Conservation (phyloP, 1,140 invertebrate species). For the Penaeus japonicus region DNA sequence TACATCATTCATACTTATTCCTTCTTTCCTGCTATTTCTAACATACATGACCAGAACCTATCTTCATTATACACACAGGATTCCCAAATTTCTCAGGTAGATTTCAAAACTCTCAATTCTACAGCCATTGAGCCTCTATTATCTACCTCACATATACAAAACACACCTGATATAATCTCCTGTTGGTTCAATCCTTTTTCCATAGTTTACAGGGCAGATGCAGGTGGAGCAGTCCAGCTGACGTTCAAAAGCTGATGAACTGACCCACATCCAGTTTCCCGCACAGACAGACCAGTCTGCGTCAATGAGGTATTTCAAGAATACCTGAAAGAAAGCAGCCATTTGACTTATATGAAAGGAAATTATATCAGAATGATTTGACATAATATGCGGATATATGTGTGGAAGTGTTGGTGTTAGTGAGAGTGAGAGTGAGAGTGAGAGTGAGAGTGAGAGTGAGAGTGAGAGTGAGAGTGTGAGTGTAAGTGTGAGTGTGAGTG, state of each 20-base stretch:
- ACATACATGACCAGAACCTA: no score
- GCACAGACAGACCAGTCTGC: conserved; percentile 79
- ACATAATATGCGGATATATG: no score
- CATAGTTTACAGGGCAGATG: conserved; percentile 74
- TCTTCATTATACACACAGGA: no score
- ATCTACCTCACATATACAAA: background rate
- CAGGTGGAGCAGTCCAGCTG: conserved; percentile 72
- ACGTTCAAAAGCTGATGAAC: conserved; percentile 76
- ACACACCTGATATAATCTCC: conserved; percentile 74
- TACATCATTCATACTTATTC: no score
- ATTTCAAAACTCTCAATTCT: background rate
- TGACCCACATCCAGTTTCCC: conserved; percentile 85
- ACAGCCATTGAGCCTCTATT: background rate
- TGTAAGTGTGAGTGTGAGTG: no score
- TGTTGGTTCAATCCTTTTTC: conserved; percentile 74
- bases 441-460: no score
- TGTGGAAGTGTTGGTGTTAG: no score
- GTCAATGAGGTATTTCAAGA: conserved; percentile 72
- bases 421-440: no score
- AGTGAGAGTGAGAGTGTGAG: no score
- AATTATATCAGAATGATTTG: no score
- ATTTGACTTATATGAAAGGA: no score
- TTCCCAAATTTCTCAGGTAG: background rate
- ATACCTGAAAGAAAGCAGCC: conserved; percentile 60
- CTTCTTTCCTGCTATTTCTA: no score